Evolutionary conservation across 2,797 vertebrate genomes (phyloP).

Genomic region (Tympanoctomys barrerae): DNA sequence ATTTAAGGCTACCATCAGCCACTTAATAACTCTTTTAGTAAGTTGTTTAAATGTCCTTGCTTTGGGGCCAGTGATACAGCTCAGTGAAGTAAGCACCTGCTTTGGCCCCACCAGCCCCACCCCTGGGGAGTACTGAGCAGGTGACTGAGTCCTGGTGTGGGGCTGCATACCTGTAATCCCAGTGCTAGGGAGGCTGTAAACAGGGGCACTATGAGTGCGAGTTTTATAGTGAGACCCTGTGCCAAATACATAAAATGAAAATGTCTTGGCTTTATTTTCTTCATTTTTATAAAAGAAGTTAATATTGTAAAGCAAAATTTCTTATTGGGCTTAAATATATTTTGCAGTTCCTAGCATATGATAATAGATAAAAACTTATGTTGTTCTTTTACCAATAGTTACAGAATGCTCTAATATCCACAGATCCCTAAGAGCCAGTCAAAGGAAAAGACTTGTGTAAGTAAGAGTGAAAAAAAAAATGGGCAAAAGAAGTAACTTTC

Average conservation of each 20-base stretch:
- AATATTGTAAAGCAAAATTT: not conserved
- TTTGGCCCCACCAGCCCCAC: no score
- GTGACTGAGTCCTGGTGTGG: no score
- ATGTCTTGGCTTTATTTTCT: not conserved
- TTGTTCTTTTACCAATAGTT: not conserved
- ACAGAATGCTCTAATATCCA: not conserved
- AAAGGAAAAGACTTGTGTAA: not conserved
- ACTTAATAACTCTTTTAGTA: not conserved
- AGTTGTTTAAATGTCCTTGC: not conserved
- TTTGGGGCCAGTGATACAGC: not conserved
- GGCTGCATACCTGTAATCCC: no score
- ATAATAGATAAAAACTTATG: not conserved
- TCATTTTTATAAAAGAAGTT: not conserved
- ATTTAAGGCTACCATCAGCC: not conserved
- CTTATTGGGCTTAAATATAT: not conserved
- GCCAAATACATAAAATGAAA: not conserved
- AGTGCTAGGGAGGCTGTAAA: no score
- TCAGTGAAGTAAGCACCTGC: no score
- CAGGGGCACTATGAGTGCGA: no score
- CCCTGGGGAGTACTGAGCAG: no score
- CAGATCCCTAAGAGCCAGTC: not conserved
- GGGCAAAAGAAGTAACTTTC: not conserved
- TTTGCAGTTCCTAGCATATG: not conserved
- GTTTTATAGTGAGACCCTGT: no score
- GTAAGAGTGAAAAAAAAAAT: not conserved